Percentiles rank a stretch among this genome's conserved stretches.
These are phyloP conservation scores for Lysandra bellargus DNA, from an alignment of 2,888 invertebrate genomes.

Conservation along the genomic window DNA sequence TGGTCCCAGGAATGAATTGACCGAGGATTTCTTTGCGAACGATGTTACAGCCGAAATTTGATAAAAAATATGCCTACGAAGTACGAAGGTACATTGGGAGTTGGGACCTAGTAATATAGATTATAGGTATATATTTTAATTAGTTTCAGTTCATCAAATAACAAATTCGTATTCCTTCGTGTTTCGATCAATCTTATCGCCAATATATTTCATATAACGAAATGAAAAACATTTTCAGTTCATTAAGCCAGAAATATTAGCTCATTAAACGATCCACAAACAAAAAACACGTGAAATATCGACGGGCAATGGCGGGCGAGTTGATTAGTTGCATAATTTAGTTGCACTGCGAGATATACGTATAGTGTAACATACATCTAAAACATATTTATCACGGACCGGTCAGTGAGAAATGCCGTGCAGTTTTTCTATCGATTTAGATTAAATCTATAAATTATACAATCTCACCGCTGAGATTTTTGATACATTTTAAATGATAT, in stretches of 20 bases:
- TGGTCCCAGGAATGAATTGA: no score
- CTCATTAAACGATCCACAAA: neutral
- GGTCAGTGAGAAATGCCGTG: neutral
- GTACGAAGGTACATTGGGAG: no score
- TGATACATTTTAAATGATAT: no score
- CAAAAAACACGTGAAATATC: neutral
- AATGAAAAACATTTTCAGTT: constrained; percentile 6
- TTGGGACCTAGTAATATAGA: neutral
- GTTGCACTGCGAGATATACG: neutral
- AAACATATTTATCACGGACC: neutral
- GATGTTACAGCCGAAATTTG: no score
- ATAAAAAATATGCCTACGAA: no score
- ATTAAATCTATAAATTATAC: neutral
- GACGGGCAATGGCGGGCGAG: neutral
- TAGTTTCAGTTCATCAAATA: neutral
- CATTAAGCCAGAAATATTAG: neutral
- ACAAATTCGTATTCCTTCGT: neutral
- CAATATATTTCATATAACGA: neutral
- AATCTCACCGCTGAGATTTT: neutral
- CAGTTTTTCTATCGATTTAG: neutral
- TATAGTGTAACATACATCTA: neutral
- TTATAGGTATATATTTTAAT: neutral
- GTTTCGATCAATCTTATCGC: neutral
- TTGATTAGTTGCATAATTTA: constrained; percentile 4
- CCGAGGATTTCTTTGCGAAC: no score